Conservation (phyloP, 2,113 vertebrate genomes). For the Tauraco erythrolophus region DNA sequence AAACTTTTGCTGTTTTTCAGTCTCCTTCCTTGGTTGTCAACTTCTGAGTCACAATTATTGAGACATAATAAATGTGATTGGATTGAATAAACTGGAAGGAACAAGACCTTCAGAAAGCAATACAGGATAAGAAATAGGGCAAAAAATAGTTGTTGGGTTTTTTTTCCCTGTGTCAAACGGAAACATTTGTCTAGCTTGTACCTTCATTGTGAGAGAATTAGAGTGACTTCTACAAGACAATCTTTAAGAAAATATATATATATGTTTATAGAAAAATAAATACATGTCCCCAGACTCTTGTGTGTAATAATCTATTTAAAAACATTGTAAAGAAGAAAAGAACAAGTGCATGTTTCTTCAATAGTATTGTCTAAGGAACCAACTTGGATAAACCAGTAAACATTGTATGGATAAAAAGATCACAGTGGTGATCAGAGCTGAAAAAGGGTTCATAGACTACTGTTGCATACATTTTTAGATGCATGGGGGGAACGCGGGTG, state of each 20-base stretch:
- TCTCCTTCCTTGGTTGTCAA: background rate
- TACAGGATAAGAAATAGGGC: background rate
- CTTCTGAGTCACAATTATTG: background rate
- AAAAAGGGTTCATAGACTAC: background rate
- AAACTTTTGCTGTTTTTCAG: background rate
- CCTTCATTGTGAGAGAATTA: background rate
- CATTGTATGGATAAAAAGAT: background rate
- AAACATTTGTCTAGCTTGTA: background rate
- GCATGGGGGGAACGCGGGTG: background rate
- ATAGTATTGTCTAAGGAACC: background rate
- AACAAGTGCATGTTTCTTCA: background rate
- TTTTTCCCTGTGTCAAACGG: background rate
- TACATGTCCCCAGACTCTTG: background rate
- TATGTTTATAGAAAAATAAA: background rate
- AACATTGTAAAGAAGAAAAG: background rate
- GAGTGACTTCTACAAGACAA: background rate
- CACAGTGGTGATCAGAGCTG: background rate
- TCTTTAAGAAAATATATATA: background rate
- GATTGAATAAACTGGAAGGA: background rate
- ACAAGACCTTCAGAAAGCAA: background rate
- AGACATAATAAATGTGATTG: background rate
- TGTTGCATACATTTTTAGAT: fast-evolving
- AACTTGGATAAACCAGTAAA: background rate
- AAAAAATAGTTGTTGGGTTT: fast-evolving
- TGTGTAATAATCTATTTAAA: background rate